Base-by-base conservation (phyloP, 2,888 invertebrate genomes). In the Eremobia ochroleuca region DNA sequence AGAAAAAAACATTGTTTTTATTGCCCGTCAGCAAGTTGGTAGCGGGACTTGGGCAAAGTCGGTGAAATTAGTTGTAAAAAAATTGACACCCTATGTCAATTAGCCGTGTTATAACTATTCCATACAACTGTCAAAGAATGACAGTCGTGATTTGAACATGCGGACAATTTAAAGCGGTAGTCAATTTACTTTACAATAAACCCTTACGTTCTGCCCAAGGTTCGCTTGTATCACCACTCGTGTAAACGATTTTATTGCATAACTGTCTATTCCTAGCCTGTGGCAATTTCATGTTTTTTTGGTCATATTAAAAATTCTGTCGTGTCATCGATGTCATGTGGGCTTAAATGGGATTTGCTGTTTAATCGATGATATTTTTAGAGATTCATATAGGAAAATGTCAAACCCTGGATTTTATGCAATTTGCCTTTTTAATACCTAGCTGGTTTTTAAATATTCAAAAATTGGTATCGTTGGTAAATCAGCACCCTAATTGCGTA, bases 321-420 rank as follows among this genome's bases (percentile, higher is more conserved):
- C 86, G 78, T 85, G 85, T 88, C 87, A 88, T 89, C 87, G 86
- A 76, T 85, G 88, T 59, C 79, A 66, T 82, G 80, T 89, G 79
- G 78, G 80, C 70, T 86, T 88, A 85, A 89, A 87, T 72, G 73
- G 83, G 76, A 82, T 84, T 85, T 77, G 81, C 84, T 72, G 82
- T 76, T 79, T 87, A 87, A 90, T 86, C 79, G 82, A 85, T 79
- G 59, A 64, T 62, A 52, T 80, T 86, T 84, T 79, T 71, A 79
- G 68, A 65, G 43, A 73, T 58, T 40, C 37, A 15, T n/a, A 37
- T 43, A 31, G 28, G 8, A 40, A 77, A 55, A 62, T 82, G 0
- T 55, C 34, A 13, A 69, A 4, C 4, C 52, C 55, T 25, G 73
- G 65, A 15, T 82, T 73, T 37, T 3, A 37, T 59, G 64, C 46